A percentile compares a stretch with the other conserved stretches of the same genome.
phyloP scores from a whole-genome alignment of 2,113 vertebrate species.

The Sterrhoptilus dennistouni region DNA sequence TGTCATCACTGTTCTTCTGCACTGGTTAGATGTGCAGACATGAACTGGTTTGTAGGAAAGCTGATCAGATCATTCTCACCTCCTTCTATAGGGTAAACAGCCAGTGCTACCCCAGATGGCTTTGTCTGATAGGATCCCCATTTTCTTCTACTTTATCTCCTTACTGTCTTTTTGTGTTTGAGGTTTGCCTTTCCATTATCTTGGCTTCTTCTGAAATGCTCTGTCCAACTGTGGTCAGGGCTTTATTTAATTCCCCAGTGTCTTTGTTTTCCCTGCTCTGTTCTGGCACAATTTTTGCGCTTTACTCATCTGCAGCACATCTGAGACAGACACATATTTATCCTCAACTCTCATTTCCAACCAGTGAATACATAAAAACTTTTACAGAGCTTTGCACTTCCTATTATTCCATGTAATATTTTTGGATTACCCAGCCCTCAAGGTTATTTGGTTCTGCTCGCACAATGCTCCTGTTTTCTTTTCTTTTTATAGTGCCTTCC shows the following conservation, averaged over 20 bases:
- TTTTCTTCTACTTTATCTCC: neutral
- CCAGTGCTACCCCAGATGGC: neutral
- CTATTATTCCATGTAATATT: neutral
- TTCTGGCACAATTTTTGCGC: neutral
- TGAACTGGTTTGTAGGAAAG: neutral
- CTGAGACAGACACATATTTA: neutral
- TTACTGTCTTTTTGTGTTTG: neutral
- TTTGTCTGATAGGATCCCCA: neutral
- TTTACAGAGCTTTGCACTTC: neutral
- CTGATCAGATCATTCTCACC: neutral
- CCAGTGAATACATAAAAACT: neutral
- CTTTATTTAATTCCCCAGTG: neutral
- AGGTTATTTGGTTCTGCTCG: neutral
- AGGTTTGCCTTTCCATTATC: neutral
- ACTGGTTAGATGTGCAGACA: neutral
- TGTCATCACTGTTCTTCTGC: accelerated
- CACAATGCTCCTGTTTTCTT: neutral
- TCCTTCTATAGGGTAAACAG: neutral
- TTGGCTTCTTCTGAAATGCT: neutral
- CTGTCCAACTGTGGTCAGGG: neutral
- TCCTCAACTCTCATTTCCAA: neutral
- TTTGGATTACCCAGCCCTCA: neutral
- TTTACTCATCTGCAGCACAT: neutral
- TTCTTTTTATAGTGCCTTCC: neutral
- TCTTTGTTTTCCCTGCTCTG: neutral